Percentiles rank a stretch among this genome's conserved stretches.
These are phyloP conservation scores for Drosophila niveifrons DNA, from an alignment of 2,888 invertebrate species.

Conservation along the genomic window DNA sequence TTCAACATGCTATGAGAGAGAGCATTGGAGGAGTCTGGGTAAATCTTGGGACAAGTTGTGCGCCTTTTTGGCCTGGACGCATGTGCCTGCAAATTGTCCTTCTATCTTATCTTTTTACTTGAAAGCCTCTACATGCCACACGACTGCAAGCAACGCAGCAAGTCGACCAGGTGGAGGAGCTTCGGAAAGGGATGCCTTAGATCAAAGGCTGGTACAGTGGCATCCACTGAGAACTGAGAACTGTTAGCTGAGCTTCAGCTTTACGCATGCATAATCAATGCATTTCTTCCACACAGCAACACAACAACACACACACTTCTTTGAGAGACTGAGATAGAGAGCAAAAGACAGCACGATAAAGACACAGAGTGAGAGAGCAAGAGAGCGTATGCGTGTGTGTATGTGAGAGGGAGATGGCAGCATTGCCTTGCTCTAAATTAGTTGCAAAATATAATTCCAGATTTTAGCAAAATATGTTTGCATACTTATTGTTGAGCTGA, in stretches of 20 bases:
- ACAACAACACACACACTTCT: conserved; percentile 7
- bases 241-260: conserved; percentile 58
- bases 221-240: conserved; percentile 44
- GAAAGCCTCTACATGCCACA: conserved; percentile 57
- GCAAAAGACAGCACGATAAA: conserved; percentile 1
- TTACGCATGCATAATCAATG: conserved; percentile 81
- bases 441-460: conserved; percentile 71
- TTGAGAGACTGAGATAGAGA: conserved; percentile 1
- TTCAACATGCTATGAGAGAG: conserved; percentile 36
- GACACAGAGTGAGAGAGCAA: conserved; percentile 10
- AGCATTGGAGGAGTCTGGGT: conserved; percentile 49
- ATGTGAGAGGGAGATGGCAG: conserved; percentile 13
- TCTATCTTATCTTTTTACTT: conserved; percentile 77
- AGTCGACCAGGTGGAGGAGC: conserved; percentile 1
- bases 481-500: conserved; percentile 25
- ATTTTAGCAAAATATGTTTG: conserved; percentile 48
- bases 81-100: conserved; percentile 63
- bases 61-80: conserved; percentile 12
- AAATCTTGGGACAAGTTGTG: conserved; percentile 67
- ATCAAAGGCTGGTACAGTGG: conserved; percentile 53
- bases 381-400: not conserved
- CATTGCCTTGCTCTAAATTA: conserved; percentile 57
- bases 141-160: not conserved
- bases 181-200: conserved; percentile 44
- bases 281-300: conserved; percentile 59